Percentiles rank a stretch among this genome's conserved stretches.
These are phyloP conservation scores for Patiria miniata DNA, from an alignment of 35 echinoderm and acorn worm species.

Conservation along the genomic window DNA sequence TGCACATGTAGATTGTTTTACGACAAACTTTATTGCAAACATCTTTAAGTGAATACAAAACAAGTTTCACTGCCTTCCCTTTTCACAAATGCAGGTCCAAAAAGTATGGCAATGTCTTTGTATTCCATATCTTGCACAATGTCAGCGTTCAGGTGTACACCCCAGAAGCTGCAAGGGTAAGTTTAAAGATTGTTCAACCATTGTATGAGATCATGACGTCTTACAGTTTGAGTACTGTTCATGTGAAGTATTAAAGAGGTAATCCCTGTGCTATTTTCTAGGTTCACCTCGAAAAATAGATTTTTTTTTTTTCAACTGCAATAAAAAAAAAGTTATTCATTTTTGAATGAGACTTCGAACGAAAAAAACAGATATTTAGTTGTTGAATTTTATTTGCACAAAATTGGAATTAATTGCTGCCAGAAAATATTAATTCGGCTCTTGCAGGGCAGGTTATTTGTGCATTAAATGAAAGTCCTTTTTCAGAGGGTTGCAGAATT, in stretches of 20 bases:
- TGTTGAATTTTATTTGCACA: too few species aligned
- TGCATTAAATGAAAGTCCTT: too few species aligned
- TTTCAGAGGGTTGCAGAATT: too few species aligned
- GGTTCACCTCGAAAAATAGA: neutral
- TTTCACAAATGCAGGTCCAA: neutral
- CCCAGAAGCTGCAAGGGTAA: neutral
- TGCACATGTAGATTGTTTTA: too few species aligned
- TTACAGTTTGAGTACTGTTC: neutral
- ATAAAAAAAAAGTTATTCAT: neutral
- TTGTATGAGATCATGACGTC: neutral
- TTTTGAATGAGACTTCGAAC: neutral
- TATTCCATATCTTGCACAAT: neutral
- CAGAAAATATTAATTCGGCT: too few species aligned
- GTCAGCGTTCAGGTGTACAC: neutral
- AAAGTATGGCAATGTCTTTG: neutral
- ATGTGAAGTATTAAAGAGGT: neutral
- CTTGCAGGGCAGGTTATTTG: too few species aligned
- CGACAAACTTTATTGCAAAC: too few species aligned
- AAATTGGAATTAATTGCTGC: too few species aligned
- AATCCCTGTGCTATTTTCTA: neutral
- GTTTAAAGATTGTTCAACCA: neutral
- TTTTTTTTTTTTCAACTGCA: neutral
- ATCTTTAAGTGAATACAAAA: too few species aligned
- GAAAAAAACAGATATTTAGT: neutral
- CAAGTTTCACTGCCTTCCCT: too few species aligned